Evolutionary conservation across 2,797 vertebrate genomes (phyloP).

Genomic region (Anisognathus igniventris): DNA sequence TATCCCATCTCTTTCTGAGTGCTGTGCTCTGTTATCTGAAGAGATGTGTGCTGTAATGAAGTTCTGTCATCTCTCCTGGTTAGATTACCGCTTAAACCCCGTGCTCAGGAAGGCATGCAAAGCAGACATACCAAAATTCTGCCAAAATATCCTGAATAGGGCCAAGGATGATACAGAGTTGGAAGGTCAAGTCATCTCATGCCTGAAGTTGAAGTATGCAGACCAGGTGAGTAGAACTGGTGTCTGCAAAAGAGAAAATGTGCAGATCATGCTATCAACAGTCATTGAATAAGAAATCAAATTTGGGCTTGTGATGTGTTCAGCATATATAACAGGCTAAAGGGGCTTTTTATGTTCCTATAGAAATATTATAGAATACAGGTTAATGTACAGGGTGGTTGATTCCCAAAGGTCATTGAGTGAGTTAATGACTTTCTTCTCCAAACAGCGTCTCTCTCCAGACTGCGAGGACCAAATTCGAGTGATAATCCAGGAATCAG

Average conservation of each 20-base stretch:
- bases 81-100: conserved; percentile 94
- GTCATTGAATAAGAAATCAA: accelerated
- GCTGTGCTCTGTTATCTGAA: not conserved
- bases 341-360: not conserved
- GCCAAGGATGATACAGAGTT: conserved; percentile 90
- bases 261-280: accelerated
- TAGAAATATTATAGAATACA: not conserved
- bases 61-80: not conserved
- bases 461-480: conserved; percentile 97
- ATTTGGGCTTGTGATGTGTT: not conserved
- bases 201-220: conserved; percentile 94
- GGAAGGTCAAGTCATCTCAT: conserved; percentile 94
- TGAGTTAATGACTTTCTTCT: conserved; percentile 23
- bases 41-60: not conserved
- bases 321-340: accelerated
- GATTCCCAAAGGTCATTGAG: not conserved
- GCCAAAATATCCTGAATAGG: conserved; percentile 86
- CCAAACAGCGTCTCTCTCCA: conserved; percentile 86
- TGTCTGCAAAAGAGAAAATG: not conserved
- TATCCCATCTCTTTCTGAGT: accelerated
- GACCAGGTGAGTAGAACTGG: conserved; percentile 83
- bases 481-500: conserved; percentile 93
- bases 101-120: conserved; percentile 94
- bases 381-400: not conserved
- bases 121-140: conserved; percentile 97